Evolutionary conservation across 1,140 invertebrate genomes (phyloP), one percentile per base, ranked within the genome.

Genomic region (Drosophila bipectinata): DNA sequence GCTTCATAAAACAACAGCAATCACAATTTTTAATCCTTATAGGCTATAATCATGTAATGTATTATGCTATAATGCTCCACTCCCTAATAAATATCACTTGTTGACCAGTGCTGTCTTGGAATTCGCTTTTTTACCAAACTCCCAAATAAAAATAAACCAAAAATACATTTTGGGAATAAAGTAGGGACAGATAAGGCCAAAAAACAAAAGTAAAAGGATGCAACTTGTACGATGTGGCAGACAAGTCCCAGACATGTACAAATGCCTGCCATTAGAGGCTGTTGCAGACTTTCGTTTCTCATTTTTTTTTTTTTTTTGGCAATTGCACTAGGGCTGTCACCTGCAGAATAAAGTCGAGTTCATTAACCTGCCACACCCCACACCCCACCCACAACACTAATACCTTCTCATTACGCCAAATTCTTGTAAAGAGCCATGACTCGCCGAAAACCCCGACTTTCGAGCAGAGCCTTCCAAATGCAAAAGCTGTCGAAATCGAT

Each of bases 31-130:
- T 28, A 6, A 28, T 28, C 6, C 26, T 28, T 28, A 5, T 5
- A 32, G 30, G 6, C 9, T 7, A 8, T 32, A 10, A 9, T 10
- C 0, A 2, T 24, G 10, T n/a, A n/a, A n/a, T n/a, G n/a, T n/a
- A n/a, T n/a, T n/a, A n/a, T n/a, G n/a, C n/a, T n/a, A n/a, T n/a
- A n/a, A n/a, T n/a, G n/a, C n/a, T n/a, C n/a, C n/a, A n/a, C n/a
- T n/a, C n/a, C n/a, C n/a, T 63, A 60, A 49, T 59, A 41, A 66
- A 72, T 84, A 80, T 62, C 79, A 83, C 72, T 75, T 82, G 79
- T 67, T 78, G 30, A 57, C 41, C 80, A 62, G 61, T 32, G 39
- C 34, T 49, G 76, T 53, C 47, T 32, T 64, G 55, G 80, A 80
- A 83, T 84, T 72, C 32, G 61, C 63, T 61, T 72, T 79, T 83